Evolutionary conservation across 2,113 vertebrate genomes (phyloP), one percentile per base, ranked within the genome.

Genomic region (Halcyon malimbica): DNA sequence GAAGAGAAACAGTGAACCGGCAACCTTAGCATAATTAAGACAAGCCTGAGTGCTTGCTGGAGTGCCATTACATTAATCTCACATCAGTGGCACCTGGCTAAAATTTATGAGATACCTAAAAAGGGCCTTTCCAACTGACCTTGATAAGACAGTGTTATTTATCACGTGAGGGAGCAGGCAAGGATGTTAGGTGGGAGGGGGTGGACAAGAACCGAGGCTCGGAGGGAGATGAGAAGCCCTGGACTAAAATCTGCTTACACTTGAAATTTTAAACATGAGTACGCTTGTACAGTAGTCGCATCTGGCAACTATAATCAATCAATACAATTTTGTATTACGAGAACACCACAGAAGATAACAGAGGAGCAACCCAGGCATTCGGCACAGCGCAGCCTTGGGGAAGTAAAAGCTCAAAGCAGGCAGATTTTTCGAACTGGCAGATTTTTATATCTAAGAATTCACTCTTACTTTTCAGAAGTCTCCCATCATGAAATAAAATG

Each of bases 11-110:
- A 81, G 98, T 98, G 98, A 98, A 98, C 98, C 95, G 46, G 98
- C 98, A 98, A 98, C 98, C 98, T 98, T 98, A 98, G 98, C 98
- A 98, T 98, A 98, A 98, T 99, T 98, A 99, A 99, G 98, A 98
- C 98, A 99, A 98, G 98, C 97, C 97, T 98, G 98, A 98, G 97
- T 97, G 98, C 98, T 97, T 98, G 97, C 98, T 96, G 95, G 92
- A 97, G 97, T 96, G 97, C 98, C 98, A 98, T 98, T 98, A 98
- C 98, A 99, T 99, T 99, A 98, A 99, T 98, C 98, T 98, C 98
- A 96, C 97, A 98, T 98, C 92, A 76, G 91, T 98, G 98, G 98
- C 98, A 99, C 98, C 98, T 98, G 98, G 98, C 96, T 98, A 64
- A 98, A 98, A 98, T 98, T 98, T 98, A 99, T 98, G 98, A 98